These are phyloP conservation scores for Atherix ibis DNA, from an alignment of 2,888 invertebrate genomes.

Conservation along the genomic window DNA sequence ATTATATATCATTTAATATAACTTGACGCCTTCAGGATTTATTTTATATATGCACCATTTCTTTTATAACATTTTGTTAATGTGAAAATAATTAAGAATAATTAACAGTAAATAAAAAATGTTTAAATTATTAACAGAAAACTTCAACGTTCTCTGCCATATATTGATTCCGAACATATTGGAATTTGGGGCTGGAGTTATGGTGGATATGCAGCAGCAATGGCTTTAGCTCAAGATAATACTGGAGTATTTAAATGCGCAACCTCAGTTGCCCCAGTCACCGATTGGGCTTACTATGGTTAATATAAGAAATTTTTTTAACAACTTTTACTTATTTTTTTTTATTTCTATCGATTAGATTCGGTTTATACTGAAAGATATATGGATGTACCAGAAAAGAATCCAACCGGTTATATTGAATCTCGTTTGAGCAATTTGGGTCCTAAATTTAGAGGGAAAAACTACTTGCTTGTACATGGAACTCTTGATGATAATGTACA, in stretches of 20 bases:
- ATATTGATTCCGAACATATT: slow-evolving; percentile 62
- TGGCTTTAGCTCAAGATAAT: slow-evolving; percentile 65
- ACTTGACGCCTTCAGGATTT: too few species aligned
- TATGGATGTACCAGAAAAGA: slow-evolving; percentile 72
- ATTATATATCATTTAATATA: too few species aligned
- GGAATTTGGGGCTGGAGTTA: slow-evolving; percentile 99
- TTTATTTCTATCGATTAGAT: slow-evolving; percentile 52
- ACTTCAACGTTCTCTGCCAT: slow-evolving; percentile 44
- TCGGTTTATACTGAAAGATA: slow-evolving; percentile 95
- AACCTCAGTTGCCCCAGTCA: slow-evolving; percentile 89
- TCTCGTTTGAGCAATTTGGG: slow-evolving; percentile 61
- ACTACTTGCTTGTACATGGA: slow-evolving; percentile 84
- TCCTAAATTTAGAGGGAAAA: slow-evolving; percentile 49
- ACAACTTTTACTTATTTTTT: not conserved
- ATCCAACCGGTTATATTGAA: slow-evolving; percentile 53
- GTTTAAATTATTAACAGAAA: slow-evolving; percentile 15
- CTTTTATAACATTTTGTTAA: too few species aligned
- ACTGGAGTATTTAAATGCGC: slow-evolving; percentile 77
- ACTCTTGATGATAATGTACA: slow-evolving; percentile 94
- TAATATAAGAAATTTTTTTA: slow-evolving; percentile 17
- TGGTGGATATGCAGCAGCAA: slow-evolving; percentile 85
- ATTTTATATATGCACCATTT: too few species aligned
- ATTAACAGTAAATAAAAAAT: not conserved
- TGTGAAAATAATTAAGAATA: too few species aligned
- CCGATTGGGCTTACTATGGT: slow-evolving; percentile 94